phyloP scores from a whole-genome alignment of 1,140 invertebrate genomes.

The Zaprionus ghesquierei region DNA sequence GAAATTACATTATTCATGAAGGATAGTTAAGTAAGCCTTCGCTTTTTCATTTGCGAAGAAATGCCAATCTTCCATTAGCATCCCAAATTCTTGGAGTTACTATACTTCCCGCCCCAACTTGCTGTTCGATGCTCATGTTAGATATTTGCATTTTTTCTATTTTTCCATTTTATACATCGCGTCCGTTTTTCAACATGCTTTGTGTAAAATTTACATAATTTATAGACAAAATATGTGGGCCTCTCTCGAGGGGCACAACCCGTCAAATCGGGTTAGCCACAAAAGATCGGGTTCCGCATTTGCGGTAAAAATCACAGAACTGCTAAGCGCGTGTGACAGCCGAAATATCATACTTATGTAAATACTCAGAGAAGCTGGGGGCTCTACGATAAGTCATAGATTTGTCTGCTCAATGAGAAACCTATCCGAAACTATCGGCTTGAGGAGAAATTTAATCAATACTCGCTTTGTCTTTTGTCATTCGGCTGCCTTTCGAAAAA shows the following conservation, averaged over 20 bases:
- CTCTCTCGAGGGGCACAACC: too few relatives aligned
- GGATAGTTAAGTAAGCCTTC: too few relatives aligned
- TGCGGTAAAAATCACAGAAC: background rate
- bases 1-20: too few relatives aligned
- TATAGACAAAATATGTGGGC: slow-evolving; percentile 5
- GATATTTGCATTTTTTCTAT: background rate
- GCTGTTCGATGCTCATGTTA: background rate
- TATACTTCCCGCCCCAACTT: background rate
- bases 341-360: background rate
- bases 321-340: background rate
- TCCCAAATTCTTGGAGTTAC: background rate
- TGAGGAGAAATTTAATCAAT: slow-evolving; percentile 1
- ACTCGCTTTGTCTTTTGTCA: background rate
- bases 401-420: background rate
- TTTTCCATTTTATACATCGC: background rate
- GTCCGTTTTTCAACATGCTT: slow-evolving; percentile 13
- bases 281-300: slow-evolving; percentile 17
- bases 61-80: too few relatives aligned
- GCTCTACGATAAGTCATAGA: slow-evolving; percentile 5
- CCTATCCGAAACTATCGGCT: background rate
- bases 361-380: background rate
- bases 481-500: slow-evolving; percentile 20
- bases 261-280: background rate
- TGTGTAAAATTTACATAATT: slow-evolving; percentile 33
- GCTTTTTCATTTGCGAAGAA: too few relatives aligned